Percentiles rank a stretch among this genome's conserved stretches.
Evolutionary conservation across 2,888 invertebrate genomes (phyloP).

Genomic region (Xestia sexstrigata): DNA sequence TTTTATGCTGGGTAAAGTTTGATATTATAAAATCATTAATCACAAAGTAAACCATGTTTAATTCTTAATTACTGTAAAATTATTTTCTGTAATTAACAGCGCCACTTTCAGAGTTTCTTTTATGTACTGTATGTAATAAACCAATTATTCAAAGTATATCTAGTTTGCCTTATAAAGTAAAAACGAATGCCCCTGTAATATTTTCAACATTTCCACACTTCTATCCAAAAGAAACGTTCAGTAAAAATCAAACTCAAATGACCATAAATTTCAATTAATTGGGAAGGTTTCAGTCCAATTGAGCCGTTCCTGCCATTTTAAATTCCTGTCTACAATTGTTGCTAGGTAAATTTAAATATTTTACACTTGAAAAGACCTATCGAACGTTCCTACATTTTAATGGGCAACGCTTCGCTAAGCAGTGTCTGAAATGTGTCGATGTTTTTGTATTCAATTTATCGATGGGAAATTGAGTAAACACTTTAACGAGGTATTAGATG

Average conservation of each 20-base stretch:
- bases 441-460: constrained; percentile 49
- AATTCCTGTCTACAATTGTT: constrained; percentile 76
- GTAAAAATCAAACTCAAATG: constrained; percentile 64
- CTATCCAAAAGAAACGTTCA: constrained; percentile 20
- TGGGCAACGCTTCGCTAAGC: constrained; percentile 64
- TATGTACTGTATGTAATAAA: no score
- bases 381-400: constrained; percentile 87
- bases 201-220: constrained; percentile 4
- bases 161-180: neutral
- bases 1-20: neutral
- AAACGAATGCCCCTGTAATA: neutral
- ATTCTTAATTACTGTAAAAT: neutral
- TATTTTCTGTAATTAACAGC: no score
- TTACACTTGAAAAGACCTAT: constrained; percentile 82
- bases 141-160: neutral
- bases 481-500: constrained; percentile 12
- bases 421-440: constrained; percentile 60
- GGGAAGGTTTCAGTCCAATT: constrained; percentile 71
- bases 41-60: neutral
- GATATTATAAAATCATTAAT: neutral
- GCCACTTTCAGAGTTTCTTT: no score
- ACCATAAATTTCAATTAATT: constrained; percentile 81
- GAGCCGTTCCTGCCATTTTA: constrained; percentile 51
- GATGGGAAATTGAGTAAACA: constrained; percentile 40
- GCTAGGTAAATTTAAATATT: constrained; percentile 85